These are phyloP conservation scores for Apogon hyalosoma DNA, from an alignment of 2,797 vertebrate genomes.

Conservation along the genomic window DNA sequence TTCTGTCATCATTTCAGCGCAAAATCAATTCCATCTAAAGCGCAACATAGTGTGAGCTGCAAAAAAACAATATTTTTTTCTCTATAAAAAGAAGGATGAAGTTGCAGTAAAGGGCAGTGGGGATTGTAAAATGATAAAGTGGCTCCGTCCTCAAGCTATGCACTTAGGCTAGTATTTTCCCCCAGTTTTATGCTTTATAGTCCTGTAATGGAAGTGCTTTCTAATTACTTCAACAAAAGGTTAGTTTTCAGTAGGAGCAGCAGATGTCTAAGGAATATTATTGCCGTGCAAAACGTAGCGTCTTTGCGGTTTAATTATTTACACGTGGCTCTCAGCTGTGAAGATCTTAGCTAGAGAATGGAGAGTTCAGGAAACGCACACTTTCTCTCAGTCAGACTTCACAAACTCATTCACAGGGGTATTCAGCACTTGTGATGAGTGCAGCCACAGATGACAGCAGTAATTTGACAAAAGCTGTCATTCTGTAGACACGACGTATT, in stretches of 20 bases:
- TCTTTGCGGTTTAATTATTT: conserved; percentile 9
- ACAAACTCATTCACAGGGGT: conserved; percentile 11
- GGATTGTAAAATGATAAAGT: conserved; percentile 37
- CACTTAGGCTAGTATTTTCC: conserved; percentile 33
- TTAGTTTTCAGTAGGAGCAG: conserved; percentile 10
- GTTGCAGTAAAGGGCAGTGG: conserved; percentile 43
- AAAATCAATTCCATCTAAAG: conserved; percentile 73
- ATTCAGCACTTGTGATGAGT: conserved; percentile 29
- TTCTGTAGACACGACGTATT: conserved; percentile 47
- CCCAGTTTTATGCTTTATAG: conserved; percentile 36
- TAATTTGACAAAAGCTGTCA: conserved; percentile 62
- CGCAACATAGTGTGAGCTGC: conserved; percentile 15
- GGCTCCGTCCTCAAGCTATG: conserved; percentile 17
- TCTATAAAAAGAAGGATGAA: conserved; percentile 45
- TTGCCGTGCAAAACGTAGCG: background rate
- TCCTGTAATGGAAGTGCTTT: conserved; percentile 32
- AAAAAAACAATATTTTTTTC: conserved; percentile 19
- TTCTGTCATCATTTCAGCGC: conserved; percentile 64
- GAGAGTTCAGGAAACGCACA: background rate
- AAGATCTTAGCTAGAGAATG: background rate
- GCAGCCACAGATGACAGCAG: conserved; percentile 18
- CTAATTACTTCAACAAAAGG: conserved; percentile 46
- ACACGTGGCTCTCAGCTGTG: background rate
- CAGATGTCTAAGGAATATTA: conserved; percentile 16
- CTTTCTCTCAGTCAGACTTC: conserved; percentile 15